Evolutionary conservation across 2,888 invertebrate species (phyloP), one percentile per base, ranked within the genome.

Genomic region (Cataglyphis livida): DNA sequence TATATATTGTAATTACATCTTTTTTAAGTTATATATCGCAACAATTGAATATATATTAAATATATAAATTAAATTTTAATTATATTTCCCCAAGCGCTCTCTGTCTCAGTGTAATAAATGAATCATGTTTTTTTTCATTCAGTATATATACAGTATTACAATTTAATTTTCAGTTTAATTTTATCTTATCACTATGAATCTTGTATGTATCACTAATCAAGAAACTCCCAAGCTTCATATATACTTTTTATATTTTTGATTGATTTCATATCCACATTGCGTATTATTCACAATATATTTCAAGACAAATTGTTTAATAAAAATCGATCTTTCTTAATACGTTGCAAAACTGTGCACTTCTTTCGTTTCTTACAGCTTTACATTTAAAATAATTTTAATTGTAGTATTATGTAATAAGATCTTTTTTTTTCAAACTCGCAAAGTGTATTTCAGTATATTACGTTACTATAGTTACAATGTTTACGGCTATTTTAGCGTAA

Each of bases 181-280:
- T 70, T 57, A 78, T 78, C 70, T 78, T 35, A 70, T 79, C 71
- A 6, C 25, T 41, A 78, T 15, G n/a, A 51, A 41, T 15, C 54
- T 65, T n/a, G 4, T 2, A 21, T 41, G 21, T 41, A 41, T 51
- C 54, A 6, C 3, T 4, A 25, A 15, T 18, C 15, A 6, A n/a
- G 25, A 41, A 54, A 25, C 4, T 51, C 32, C 3, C 9, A 32
- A n/a, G 6, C 6, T 65, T 21, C 54, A 10, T 1, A n/a, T n/a
- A 35, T 61, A 12, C 12, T 41, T 57, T 57, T 74, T 44, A 59
- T 3, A 15, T 73, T 15, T n/a, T 3, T 10, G 21, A 44, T 9
- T 32, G 7, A 35, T 25, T 59, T 18, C n/a, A 61, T 41, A 7
- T 44, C 18, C 9, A 10, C 5, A 10, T 7, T n/a, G 6, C 12